A percentile compares a stretch with the other conserved stretches of the same genome.
Evolutionary conservation across 2,113 vertebrate species (phyloP).

Genomic region (Nerophis lumbriciformis): DNA sequence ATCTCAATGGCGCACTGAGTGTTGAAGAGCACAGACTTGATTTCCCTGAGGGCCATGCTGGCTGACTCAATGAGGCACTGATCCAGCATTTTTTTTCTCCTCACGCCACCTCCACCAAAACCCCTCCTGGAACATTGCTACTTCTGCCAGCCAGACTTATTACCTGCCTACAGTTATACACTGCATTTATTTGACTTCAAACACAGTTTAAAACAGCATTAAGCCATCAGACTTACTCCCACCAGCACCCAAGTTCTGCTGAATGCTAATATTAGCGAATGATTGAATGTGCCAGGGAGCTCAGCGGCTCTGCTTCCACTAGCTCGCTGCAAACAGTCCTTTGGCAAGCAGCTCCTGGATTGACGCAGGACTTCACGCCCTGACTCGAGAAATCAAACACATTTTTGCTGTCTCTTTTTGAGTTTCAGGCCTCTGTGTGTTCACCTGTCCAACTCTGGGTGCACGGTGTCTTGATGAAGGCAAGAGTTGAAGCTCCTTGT

Average conservation of each 20-base stretch:
- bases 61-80: slow-evolving; percentile 34
- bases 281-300: slow-evolving; percentile 26
- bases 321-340: not conserved
- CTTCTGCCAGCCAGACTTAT: slow-evolving; percentile 46
- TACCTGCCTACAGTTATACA: slow-evolving; percentile 51
- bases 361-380: not conserved
- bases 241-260: slow-evolving; percentile 12
- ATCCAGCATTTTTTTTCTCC: slow-evolving; percentile 20
- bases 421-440: not conserved
- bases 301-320: not conserved
- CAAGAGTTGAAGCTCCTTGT: not conserved
- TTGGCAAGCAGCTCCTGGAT: not conserved
- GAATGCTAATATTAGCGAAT: slow-evolving; percentile 45
- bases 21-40: slow-evolving; percentile 52
- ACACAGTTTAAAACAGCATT: slow-evolving; percentile 55
- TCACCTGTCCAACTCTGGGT: slow-evolving; percentile 10
- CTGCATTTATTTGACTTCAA: slow-evolving; percentile 42
- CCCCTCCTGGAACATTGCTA: slow-evolving; percentile 18
- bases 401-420: no score
- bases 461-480: not conserved
- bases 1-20: slow-evolving; percentile 30
- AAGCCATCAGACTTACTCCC: slow-evolving; percentile 38
- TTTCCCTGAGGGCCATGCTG: slow-evolving; percentile 55
- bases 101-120: not conserved
- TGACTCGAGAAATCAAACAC: no score